Evolutionary conservation across 2,888 invertebrate species (phyloP).

Genomic region (Stomorhina lunata): DNA sequence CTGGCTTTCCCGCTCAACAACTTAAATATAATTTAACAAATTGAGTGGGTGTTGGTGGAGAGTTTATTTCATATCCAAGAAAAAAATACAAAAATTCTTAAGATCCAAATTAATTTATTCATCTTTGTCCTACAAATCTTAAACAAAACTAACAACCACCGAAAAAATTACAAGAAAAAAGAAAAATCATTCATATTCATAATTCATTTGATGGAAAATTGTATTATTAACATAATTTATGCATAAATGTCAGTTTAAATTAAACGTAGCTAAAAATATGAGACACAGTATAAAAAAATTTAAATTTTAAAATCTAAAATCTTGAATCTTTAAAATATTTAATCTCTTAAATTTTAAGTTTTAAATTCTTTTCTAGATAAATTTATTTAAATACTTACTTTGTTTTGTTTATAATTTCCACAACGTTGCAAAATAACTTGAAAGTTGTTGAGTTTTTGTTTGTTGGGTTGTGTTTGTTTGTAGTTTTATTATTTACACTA

Average conservation of each 20-base stretch:
- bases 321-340: neutral
- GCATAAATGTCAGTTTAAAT: conserved; percentile 78
- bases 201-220: conserved; percentile 73
- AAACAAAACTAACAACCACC: neutral
- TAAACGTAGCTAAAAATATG: conserved; percentile 36
- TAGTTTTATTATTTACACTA: conserved; percentile 69
- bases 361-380: neutral
- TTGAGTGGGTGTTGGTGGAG: conserved; percentile 35
- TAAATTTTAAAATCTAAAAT: neutral
- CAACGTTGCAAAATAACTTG: conserved; percentile 36
- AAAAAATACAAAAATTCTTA: conserved; percentile 3
- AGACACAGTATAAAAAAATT: neutral
- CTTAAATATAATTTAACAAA: conserved; percentile 45
- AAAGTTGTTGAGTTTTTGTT: conserved; percentile 38
- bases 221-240: conserved; percentile 80
- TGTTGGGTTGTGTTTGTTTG: conserved; percentile 51
- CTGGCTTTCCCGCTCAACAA: neutral
- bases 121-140: conserved; percentile 9
- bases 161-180: neutral
- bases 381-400: conserved; percentile 54
- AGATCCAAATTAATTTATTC: conserved; percentile 58
- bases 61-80: conserved; percentile 13
- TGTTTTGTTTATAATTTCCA: conserved; percentile 54
- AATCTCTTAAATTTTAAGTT: neutral
- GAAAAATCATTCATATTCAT: conserved; percentile 74